Evolutionary conservation across 2,113 vertebrate species (phyloP).

Genomic region (Halcyon malimbica): DNA sequence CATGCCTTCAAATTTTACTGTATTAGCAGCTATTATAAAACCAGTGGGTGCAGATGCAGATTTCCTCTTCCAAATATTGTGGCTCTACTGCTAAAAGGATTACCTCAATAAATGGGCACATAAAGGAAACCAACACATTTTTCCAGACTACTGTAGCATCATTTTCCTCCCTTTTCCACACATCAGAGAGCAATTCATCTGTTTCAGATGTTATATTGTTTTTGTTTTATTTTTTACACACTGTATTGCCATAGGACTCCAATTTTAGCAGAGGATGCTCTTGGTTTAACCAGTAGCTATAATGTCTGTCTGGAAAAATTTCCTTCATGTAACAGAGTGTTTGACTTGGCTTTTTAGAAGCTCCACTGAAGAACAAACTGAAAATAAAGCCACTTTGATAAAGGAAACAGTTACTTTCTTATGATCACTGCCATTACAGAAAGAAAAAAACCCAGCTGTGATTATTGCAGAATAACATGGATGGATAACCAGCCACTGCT

Average conservation of each 20-base stretch:
- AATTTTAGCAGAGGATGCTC: neutral
- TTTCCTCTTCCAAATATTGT: fast-evolving
- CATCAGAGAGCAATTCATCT: neutral
- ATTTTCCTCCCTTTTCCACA: neutral
- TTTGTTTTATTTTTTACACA: neutral
- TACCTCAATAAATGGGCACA: neutral
- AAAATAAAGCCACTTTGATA: neutral
- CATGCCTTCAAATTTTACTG: neutral
- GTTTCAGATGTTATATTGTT: neutral
- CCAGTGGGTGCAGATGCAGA: neutral
- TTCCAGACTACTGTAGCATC: neutral
- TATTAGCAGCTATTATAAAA: neutral
- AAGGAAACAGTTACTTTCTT: neutral
- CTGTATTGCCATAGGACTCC: neutral
- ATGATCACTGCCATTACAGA: neutral
- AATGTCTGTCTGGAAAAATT: neutral
- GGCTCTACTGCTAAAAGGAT: neutral
- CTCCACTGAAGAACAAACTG: neutral
- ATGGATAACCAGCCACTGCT: neutral
- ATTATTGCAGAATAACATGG: neutral
- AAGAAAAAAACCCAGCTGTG: neutral
- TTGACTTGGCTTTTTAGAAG: neutral
- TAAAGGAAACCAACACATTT: neutral
- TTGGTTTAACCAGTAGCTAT: neutral
- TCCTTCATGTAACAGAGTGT: neutral